These are phyloP conservation scores for Myotis daubentonii DNA, from an alignment of 2,797 vertebrate species.

Conservation along the genomic window DNA sequence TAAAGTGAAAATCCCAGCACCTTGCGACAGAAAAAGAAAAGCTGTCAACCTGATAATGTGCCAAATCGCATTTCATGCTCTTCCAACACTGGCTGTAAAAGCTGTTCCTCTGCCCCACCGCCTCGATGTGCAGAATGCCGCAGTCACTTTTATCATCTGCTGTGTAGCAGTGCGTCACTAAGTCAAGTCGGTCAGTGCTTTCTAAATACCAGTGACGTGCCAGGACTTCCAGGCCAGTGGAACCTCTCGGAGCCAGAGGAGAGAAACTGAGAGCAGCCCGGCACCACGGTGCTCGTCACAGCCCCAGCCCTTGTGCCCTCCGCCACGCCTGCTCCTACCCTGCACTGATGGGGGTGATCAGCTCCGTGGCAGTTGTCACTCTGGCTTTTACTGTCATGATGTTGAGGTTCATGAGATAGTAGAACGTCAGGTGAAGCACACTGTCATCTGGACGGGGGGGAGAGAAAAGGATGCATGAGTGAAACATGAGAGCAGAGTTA, in stretches of 20 bases:
- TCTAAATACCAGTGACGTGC: neutral
- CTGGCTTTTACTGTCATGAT: constrained; percentile 96
- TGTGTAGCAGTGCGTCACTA: neutral
- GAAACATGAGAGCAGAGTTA: neutral
- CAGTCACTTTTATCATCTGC: neutral
- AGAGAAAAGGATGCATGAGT: neutral
- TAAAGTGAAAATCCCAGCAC: neutral
- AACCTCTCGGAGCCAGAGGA: neutral
- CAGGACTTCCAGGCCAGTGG: neutral
- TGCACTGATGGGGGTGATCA: constrained; percentile 91
- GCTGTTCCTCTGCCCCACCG: neutral
- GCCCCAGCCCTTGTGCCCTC: rapidly evolving
- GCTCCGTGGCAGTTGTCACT: constrained; percentile 90
- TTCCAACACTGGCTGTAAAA: neutral
- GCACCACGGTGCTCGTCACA: neutral
- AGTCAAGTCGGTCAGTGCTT: neutral
- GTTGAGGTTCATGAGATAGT: constrained; percentile 98
- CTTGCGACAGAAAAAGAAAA: neutral
- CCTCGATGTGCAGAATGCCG: neutral
- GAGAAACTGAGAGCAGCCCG: neutral
- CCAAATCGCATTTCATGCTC: neutral
- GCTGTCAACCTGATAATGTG: neutral
- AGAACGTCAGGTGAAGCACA: constrained; percentile 93
- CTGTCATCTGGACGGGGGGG: constrained; percentile 90
- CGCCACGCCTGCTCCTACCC: constrained; percentile 85